Evolutionary conservation across 2,797 vertebrate genomes (phyloP), one percentile per base, ranked within the genome.

Genomic region (Uromys caudimaculatus): DNA sequence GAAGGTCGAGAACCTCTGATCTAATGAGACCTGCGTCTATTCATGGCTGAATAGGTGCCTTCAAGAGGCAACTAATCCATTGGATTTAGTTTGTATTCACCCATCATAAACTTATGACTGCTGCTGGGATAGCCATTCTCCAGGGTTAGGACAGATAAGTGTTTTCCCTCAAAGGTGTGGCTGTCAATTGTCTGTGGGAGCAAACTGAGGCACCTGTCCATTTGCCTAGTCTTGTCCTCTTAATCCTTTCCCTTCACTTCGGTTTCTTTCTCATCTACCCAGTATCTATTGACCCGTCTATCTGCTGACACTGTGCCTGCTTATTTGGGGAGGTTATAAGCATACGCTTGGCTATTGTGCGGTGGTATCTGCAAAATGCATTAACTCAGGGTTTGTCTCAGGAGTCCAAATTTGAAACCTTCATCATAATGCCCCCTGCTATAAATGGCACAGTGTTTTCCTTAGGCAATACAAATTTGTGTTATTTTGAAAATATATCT

Each of bases 351-450:
- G 35, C 54, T 94, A 90, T 86, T 73, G 27, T 76, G 17, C 0
- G 8, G 92, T 91, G 78, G 52, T 79, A 84, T 95, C 93, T 97
- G 89, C 78, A 92, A 95, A 95, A 93, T 69, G 92, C 86, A 94
- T 93, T 96, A 92, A 86, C 90, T 94, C 73, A 38, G 75, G 47
- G 44, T 91, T 96, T 77, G 62, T 89, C 93, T 94, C 75, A 84
- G 44, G 62, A 89, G 77, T 89, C 97, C 85, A 75, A 94, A 96
- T 93, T 90, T 94, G 95, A 97, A 94, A 95, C 90, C 81, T 58
- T 90, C 32, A 90, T 92, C 90, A 84, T 89, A 73, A 83, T 77
- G 78, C 52, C 14, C 93, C 92, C 93, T 82, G 60, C 95, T 94
- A n/a, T 85, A 78, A 87, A 64, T 78, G 81, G 95, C 50, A 29